Evolutionary conservation across 2,888 invertebrate species (phyloP), one percentile per base, ranked within the genome.

Genomic region (Volucella inanis): DNA sequence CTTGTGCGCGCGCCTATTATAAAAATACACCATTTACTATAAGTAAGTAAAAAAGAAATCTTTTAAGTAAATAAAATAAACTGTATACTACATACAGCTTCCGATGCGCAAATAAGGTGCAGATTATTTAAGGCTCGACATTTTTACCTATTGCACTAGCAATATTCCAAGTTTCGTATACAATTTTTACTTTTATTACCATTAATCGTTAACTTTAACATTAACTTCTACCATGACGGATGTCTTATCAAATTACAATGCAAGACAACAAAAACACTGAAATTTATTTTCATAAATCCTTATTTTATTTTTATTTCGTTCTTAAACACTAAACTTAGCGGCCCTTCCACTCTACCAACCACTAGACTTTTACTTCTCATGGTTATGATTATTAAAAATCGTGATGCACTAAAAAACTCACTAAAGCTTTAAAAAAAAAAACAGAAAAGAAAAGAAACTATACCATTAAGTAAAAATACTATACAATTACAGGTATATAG

Each of bases 331-430:
- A 22, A 59, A 57, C 59, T 79, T 70, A 75, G 15, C 59, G 70
- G 79, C 50, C 70, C 75, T 9, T 41, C 18, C 79, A 52, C n/a
- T 50, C 45, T 64, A 64, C 52, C 79, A 79, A 70, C 74, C 78
- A 68, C 52, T 74, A 72, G 70, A 68, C 67, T 74, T 57, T 50
- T 59, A 38, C 3, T 59, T 41, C 43, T 67, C 65, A 67, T 52
- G 54, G 52, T 67, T 55, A 18, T 22, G 11, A n/a, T 68, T 83
- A 72, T 50, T 75, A 64, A 65, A 68, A 77, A 70, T 78, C 61
- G 67, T 75, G 72, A 84, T 55, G 71, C 74, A 80, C 70, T 84
- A 84, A 84, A 76, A 83, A 31, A 31, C 31, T 31, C 31, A 83
- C 68, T 83, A 83, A 80, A 70, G 62, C 61, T 64, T 31, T 31